Conservation (phyloP, 2,888 invertebrate genomes). For the Xanthostigma xanthostigma region DNA sequence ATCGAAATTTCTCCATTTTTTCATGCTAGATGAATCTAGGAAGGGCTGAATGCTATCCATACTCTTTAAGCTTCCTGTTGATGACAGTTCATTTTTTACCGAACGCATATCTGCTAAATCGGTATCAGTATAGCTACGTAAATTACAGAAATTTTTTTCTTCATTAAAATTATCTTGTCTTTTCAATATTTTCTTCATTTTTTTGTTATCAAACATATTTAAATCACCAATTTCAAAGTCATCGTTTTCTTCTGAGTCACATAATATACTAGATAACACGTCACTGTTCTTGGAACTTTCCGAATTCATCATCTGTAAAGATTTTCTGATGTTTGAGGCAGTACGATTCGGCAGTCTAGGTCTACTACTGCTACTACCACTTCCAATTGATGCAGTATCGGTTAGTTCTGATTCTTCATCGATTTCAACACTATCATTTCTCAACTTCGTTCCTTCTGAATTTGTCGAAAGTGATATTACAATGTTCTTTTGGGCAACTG, state of each 20-base stretch:
- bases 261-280: slow-evolving; percentile 2
- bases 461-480: too few species aligned
- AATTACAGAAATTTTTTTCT: too few species aligned
- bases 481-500: too few species aligned
- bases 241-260: slow-evolving; percentile 8
- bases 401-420: too few species aligned
- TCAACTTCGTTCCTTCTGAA: too few species aligned
- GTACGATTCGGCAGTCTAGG: too few species aligned
- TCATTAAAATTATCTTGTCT: not conserved
- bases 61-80: slow-evolving; percentile 20
- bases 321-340: not conserved
- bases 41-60: slow-evolving; percentile 20
- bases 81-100: slow-evolving; percentile 9
- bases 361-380: too few species aligned
- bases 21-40: slow-evolving; percentile 16
- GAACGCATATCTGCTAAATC: slow-evolving; percentile 13
- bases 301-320: slow-evolving; percentile 1
- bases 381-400: too few species aligned
- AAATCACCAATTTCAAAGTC: slow-evolving; percentile 15
- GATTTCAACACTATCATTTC: too few species aligned
- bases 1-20: slow-evolving; percentile 24
- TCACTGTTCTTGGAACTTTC: slow-evolving; percentile 9
- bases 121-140: slow-evolving; percentile 1
- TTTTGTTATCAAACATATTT: slow-evolving; percentile 12
- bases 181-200: not conserved